Evolutionary conservation across 2,113 vertebrate genomes (phyloP), one percentile per base, ranked within the genome.

Genomic region (Rhinolophus sinicus): DNA sequence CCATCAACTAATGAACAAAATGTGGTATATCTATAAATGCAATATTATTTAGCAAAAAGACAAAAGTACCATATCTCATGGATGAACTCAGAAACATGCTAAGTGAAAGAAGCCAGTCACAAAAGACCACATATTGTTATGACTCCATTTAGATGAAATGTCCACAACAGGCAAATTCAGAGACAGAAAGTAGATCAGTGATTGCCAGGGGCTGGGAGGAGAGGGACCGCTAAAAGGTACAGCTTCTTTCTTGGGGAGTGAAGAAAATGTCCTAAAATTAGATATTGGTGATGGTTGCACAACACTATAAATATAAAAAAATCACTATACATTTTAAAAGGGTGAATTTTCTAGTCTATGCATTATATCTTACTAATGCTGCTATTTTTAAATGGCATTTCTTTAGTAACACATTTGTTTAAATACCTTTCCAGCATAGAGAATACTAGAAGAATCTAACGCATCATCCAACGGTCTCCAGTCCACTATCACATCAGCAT

Each of bases 341-440:
- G 11, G n/a, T 88, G 24, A 83, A 56, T 65, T 62, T 80, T 88
- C 91, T 76, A 19, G 16, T 54, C 7, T 24, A 1, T 76, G 28
- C 84, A 81, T 70, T 94, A 24, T 40, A 93, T 44, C 21, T 82
- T 56, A 50, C 69, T 67, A 93, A 88, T 83, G 40, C 22, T 86
- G 35, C 54, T 76, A n/a, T 47, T 77, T 92, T 92, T n/a, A 7
- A 85, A 83, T 1, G 16, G 19, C 24, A 84, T 78, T 88, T 73
- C 12, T 88, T 82, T 19, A 58, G 22, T 30, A 10, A 69, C 28
- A 52, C 28, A 22, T 70, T 60, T 73, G 76, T 69, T 75, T 28
- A 64, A 22, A 92, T 98, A 99, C 99, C 99, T 99, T 99, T 98
- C 99, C 99, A 97, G 99, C 99, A 98, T 98, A 99, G 30, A 99